A percentile compares a stretch with the other conserved stretches of the same genome.
Conservation (phyloP, 2,113 vertebrate genomes). For the Numida meleagris region DNA sequence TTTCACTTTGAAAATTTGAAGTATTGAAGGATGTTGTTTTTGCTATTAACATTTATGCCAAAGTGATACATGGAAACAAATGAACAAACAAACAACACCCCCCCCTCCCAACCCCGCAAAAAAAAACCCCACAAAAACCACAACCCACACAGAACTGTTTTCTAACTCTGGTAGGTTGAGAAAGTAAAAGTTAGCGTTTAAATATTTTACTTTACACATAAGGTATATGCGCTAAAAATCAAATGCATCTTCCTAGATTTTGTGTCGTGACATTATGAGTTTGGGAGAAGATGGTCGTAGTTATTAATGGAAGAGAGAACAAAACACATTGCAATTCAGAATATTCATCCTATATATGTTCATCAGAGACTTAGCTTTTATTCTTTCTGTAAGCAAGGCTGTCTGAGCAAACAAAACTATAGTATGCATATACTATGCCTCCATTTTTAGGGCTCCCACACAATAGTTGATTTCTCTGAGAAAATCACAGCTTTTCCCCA, state of each 20-base stretch:
- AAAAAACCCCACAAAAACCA: no score
- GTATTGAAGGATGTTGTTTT: neutral
- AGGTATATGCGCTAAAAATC: neutral
- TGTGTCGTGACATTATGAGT: neutral
- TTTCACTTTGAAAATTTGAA: neutral
- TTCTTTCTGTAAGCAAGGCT: neutral
- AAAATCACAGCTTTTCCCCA: slow-evolving; percentile 46
- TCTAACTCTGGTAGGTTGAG: neutral
- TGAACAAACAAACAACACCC: no score
- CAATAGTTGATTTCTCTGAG: neutral
- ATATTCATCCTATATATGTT: neutral
- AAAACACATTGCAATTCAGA: neutral
- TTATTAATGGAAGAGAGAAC: neutral
- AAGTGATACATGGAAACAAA: neutral
- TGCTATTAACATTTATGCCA: neutral
- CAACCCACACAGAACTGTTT: neutral
- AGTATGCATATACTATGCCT: neutral
- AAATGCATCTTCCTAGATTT: neutral
- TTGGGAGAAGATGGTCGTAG: neutral
- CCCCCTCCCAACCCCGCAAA: no score
- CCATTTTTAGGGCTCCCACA: slow-evolving; percentile 5
- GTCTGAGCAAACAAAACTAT: neutral
- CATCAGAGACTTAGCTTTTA: neutral
- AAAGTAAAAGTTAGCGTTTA: neutral
- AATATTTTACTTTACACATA: neutral